These are phyloP conservation scores for Caranx melampygus DNA, from an alignment of 2,113 vertebrate species.

Conservation along the genomic window DNA sequence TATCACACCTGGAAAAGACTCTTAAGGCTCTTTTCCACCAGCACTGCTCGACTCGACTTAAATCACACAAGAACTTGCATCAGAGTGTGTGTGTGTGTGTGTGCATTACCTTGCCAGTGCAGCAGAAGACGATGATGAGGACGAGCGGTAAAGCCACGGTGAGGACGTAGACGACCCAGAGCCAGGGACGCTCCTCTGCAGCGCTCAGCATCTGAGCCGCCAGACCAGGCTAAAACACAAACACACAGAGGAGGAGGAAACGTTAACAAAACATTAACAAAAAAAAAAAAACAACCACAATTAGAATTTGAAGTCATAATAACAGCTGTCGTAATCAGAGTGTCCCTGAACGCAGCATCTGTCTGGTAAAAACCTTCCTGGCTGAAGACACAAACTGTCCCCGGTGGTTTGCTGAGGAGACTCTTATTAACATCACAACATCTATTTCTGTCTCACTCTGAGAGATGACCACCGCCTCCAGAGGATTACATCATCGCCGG, in stretches of 20 bases:
- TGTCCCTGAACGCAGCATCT: neutral
- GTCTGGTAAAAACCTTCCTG: neutral
- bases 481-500: neutral
- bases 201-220: slow-evolving; percentile 94
- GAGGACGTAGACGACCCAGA: slow-evolving; percentile 96
- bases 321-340: neutral
- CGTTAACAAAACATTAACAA: no score
- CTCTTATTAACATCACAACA: neutral
- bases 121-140: slow-evolving; percentile 96
- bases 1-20: no score
- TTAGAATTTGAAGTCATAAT: no score
- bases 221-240: slow-evolving; percentile 88
- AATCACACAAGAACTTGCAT: no score
- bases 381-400: no score
- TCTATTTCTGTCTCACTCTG: neutral
- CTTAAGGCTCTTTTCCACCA: no score
- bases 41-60: no score
- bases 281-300: no score
- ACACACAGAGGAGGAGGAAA: no score
- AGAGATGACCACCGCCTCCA: neutral
- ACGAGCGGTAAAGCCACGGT: slow-evolving; percentile 93
- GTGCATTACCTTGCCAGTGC: slow-evolving; percentile 92
- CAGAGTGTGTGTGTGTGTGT: neutral
- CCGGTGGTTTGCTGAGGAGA: no score
- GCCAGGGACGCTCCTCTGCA: slow-evolving; percentile 96